Base-by-base conservation (phyloP, 2,888 invertebrate genomes). In the Drosophila histrio region DNA sequence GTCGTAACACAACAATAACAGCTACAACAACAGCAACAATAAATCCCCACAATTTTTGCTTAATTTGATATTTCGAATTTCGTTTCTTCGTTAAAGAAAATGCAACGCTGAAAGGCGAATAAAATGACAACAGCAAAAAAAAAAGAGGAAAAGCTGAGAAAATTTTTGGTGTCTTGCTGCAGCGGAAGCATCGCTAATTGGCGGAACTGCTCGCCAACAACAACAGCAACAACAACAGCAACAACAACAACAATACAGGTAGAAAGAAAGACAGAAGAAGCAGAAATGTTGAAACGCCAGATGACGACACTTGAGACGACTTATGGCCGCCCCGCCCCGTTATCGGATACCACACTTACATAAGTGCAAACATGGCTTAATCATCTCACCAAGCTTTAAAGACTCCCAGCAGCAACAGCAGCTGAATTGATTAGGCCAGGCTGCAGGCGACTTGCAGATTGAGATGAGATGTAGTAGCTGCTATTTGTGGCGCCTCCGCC, bases 281-380 rank as follows among this genome's bases (percentile, higher is more conserved):
- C 59, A 61, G n/a, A 44, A 68, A 78, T 79, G 86, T 84, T 87
- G 86, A 68, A 85, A 87, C 49, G 53, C 82, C 66, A 79, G 71
- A 71, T 87, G 88, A 85, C 86, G 86, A 87, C 81, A 75, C 77
- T 77, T 63, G 77, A 72, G 79, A 66, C 82, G 75, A 69, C 82
- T 87, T 85, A 81, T 72, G 66, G 85, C 85, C 71, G 59, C 72
- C 76, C 72, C 76, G 71, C 85, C 84, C 76, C 78, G 53, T 53
- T 53, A 53, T 53, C 60, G 82, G 72, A 73, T 74, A 77, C 77
- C 66, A 56, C 87, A 85, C 84, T 83, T 88, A 79, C 59, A 79
- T 83, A 83, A 83, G 77, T 74, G 69, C 69, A 86, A 88, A 88
- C 88, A 86, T 88, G 83, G 87, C 88, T 83, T 88, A 88, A 88